A percentile compares a stretch with the other conserved stretches of the same genome.
Conservation (phyloP, 2,888 invertebrate genomes). For the Cheilosia impressa region DNA sequence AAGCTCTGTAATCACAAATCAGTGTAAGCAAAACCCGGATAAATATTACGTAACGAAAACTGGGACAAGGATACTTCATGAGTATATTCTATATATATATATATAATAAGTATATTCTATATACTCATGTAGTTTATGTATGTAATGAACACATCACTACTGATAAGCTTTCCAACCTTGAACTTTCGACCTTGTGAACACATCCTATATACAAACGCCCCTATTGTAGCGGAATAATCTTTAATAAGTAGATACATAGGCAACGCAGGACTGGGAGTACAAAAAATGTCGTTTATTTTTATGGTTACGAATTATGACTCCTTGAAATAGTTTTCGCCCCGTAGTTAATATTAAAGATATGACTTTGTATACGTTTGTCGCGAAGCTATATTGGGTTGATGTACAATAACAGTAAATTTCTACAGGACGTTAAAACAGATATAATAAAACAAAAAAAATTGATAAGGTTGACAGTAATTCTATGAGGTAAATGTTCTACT, state of each 20-base stretch:
- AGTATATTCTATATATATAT: background rate
- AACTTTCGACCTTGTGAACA: conserved; percentile 55
- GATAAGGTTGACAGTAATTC: conserved; percentile 10
- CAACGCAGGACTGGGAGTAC: background rate
- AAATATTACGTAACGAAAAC: conserved; percentile 64
- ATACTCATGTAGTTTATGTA: background rate
- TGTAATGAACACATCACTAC: conserved; percentile 2
- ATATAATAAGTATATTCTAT: conserved; percentile 10
- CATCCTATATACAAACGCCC: conserved; percentile 15
- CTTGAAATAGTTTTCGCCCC: conserved; percentile 1
- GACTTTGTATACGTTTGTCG: background rate
- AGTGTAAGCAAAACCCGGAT: conserved; percentile 11
- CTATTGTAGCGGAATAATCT: background rate
- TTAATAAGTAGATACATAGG: conserved; percentile 1
- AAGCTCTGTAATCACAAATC: conserved; percentile 42
- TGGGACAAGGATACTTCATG: conserved; percentile 57
- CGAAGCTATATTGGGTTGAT: conserved; percentile 6
- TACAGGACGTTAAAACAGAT: background rate
- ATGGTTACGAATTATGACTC: background rate
- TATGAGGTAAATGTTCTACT: background rate
- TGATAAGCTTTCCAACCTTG: conserved; percentile 70
- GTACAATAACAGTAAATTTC: background rate
- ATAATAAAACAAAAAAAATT: background rate
- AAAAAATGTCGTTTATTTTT: background rate
- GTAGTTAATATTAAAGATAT: background rate